Base-by-base conservation (phyloP, 2,797 vertebrate genomes). In the Crocidura indochinensis region DNA sequence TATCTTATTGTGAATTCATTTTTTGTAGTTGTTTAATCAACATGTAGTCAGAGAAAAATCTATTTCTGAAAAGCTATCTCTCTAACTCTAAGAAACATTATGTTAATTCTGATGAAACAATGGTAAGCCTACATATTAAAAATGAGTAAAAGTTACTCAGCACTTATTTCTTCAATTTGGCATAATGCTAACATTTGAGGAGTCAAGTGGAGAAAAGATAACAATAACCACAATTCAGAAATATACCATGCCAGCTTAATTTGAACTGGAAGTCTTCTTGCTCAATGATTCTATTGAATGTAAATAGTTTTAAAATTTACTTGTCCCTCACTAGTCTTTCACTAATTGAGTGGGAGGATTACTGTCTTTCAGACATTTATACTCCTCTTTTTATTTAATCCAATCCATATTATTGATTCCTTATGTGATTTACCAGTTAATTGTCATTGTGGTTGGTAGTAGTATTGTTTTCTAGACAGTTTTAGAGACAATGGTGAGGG, bases 381-480 rank as follows among this genome's bases (percentile, higher is more conserved):
- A 22, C 91, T 78, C 94, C 38, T 38, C 38, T 38, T 38, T 38
- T 94, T 90, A 60, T 68, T 88, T 60, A 95, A 83, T 69, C 22
- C 49, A 72, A 47, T 74, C 49, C 75, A 76, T 65, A 38, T n/a
- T 69, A 11, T 76, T 87, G 88, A 90, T 90, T 90, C 51, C 73
- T 87, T 89, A 72, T 84, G 62, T 76, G 79, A 85, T 29, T 91
- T 91, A 53, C 20, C 56, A 60, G 56, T 93, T 94, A 75, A n/a
- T 87, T 77, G 79, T 56, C 29, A 85, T 15, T 8, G 38, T 89
- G 84, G 27, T 79, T 90, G 47, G 65, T 89, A 27, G 38, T 75
- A 12, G 14, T 62, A 71, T 69, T 86, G 81, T 9, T 92, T 24
- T 31, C 69, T 87, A 69, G 72, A 5, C 20, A 80, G 20, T 88